These are phyloP conservation scores for Tineola bisselliella DNA, from an alignment of 2,888 invertebrate species.

Conservation along the genomic window DNA sequence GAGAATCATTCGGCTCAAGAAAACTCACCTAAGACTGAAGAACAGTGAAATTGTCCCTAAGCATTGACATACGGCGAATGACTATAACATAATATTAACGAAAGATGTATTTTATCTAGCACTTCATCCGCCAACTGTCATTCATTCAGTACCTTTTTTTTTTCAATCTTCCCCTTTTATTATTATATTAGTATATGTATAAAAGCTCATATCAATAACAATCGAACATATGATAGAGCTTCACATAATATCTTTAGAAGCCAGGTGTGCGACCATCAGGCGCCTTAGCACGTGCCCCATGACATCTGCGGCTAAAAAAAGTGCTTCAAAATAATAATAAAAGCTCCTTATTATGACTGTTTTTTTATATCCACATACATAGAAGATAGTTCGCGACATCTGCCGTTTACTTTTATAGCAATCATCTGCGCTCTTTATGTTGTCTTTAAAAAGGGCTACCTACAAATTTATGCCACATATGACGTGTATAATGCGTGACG, in stretches of 20 bases:
- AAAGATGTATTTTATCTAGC: too few relatives aligned
- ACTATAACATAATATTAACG: too few relatives aligned
- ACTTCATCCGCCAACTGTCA: background rate
- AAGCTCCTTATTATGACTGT: slow-evolving; percentile 37
- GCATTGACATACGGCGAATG: too few relatives aligned
- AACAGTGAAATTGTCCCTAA: too few relatives aligned
- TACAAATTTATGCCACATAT: background rate
- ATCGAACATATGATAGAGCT: background rate
- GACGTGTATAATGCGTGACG: too few relatives aligned
- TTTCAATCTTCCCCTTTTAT: background rate
- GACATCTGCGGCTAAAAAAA: slow-evolving; percentile 50
- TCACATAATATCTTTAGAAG: slow-evolving; percentile 17
- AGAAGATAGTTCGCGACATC: slow-evolving; percentile 29
- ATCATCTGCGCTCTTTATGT: slow-evolving; percentile 27
- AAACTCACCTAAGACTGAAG: too few relatives aligned
- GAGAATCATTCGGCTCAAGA: too few relatives aligned
- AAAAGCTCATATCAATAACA: background rate
- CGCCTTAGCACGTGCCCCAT: slow-evolving; percentile 43
- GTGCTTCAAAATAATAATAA: slow-evolving; percentile 25
- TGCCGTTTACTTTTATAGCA: slow-evolving; percentile 36
- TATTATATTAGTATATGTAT: background rate
- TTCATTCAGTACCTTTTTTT: background rate
- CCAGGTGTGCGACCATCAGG: slow-evolving; percentile 49
- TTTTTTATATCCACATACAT: slow-evolving; percentile 29
- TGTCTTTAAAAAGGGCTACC: background rate